Percentiles rank a stretch among this genome's conserved stretches.
Conservation (phyloP, 2,888 invertebrate species). For the Nowickia ferox region DNA sequence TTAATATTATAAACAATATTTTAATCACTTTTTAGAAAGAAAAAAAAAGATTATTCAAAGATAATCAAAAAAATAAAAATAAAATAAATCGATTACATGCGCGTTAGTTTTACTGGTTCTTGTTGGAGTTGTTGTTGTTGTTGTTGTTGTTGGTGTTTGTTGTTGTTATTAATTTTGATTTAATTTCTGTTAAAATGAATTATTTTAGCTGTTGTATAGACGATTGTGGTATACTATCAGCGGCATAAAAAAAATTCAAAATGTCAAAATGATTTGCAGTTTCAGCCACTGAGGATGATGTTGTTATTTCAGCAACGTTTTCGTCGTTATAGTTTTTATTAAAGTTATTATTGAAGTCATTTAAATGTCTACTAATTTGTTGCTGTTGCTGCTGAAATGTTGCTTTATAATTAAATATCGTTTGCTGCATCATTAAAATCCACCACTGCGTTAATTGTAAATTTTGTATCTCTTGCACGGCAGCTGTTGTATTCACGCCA, state of each 20-base stretch:
- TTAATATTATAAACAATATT: constrained; percentile 44
- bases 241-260: constrained; percentile 42
- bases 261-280: constrained; percentile 45
- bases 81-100: constrained; percentile 57
- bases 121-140: constrained; percentile 31
- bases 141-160: neutral
- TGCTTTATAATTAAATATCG: constrained; percentile 74
- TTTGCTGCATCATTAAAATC: constrained; percentile 82
- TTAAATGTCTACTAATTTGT: constrained; percentile 28
- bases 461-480: constrained; percentile 73
- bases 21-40: constrained; percentile 44
- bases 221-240: neutral
- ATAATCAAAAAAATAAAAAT: neutral
- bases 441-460: constrained; percentile 80
- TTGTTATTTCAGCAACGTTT: constrained; percentile 14
- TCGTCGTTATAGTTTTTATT: constrained; percentile 1
- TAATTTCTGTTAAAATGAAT: constrained; percentile 6
- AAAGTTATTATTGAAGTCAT: constrained; percentile 17
- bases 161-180: neutral
- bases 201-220: constrained; percentile 21
- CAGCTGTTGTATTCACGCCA: constrained; percentile 42
- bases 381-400: constrained; percentile 71
- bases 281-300: constrained; percentile 70
- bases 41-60: constrained; percentile 31
- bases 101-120: constrained; percentile 56